Evolutionary conservation across 2,888 invertebrate species (phyloP).

Genomic region (Eupelmus urozonus): DNA sequence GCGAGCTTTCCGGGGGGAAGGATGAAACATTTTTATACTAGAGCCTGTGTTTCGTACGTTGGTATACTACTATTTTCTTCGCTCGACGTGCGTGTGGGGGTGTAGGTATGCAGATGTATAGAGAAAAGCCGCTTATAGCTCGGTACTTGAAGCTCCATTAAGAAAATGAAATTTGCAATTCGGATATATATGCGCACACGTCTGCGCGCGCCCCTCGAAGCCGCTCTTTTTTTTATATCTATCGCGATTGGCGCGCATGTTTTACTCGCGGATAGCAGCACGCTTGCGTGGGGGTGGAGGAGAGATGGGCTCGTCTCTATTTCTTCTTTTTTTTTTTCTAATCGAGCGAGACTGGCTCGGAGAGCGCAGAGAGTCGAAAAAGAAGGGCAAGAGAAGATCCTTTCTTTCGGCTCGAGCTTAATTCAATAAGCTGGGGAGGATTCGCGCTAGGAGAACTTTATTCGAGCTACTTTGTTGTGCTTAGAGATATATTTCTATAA

Average conservation of each 20-base stretch:
- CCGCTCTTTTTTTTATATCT: conserved; percentile 43
- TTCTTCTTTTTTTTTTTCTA: conserved; percentile 1
- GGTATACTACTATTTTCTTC: conserved; percentile 9
- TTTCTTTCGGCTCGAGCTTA: not conserved
- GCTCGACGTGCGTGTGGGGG: not conserved
- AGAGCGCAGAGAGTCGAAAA: not conserved
- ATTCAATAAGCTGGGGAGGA: not conserved
- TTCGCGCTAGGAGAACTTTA: not conserved
- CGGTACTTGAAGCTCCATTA: conserved; percentile 66
- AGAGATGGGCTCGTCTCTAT: not conserved
- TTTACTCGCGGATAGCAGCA: no score
- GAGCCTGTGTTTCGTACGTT: not conserved
- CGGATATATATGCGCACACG: conserved; percentile 58
- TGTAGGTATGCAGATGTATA: conserved; percentile 14
- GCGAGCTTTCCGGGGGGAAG: not conserved
- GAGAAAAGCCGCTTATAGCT: conserved; percentile 32
- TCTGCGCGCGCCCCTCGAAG: not conserved
- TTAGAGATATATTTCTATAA: not conserved
- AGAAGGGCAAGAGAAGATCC: not conserved
- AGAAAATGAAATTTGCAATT: conserved; percentile 73
- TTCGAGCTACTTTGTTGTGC: not conserved
- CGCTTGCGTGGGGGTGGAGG: not conserved
- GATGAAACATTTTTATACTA: not conserved
- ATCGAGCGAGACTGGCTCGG: not conserved
- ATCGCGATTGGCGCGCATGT: conserved; percentile 56